Conservation (phyloP, 2,888 invertebrate species). For the Crossocerus cetratus region DNA sequence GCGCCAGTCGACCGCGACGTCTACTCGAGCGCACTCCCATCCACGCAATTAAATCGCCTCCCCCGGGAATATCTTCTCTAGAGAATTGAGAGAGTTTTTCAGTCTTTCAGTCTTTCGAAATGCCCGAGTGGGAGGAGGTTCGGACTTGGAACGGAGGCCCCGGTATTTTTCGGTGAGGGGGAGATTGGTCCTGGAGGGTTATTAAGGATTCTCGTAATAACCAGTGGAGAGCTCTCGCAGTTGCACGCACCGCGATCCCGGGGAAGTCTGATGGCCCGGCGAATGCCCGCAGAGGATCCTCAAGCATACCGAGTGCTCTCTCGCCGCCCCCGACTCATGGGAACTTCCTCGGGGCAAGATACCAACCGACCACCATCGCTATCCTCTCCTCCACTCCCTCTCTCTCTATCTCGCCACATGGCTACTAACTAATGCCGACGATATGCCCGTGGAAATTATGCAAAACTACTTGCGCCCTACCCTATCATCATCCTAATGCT, state of each 20-base stretch:
- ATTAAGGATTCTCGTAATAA: slow-evolving; percentile 62
- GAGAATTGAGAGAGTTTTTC: too few species aligned
- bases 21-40: too few species aligned
- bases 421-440: too few species aligned
- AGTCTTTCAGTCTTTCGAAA: too few species aligned
- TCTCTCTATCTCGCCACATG: background rate
- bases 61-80: too few species aligned
- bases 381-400: background rate
- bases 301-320: slow-evolving; percentile 47
- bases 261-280: slow-evolving; percentile 52
- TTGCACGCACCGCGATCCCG: slow-evolving; percentile 60
- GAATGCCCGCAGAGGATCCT: slow-evolving; percentile 51
- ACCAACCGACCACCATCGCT: slow-evolving; percentile 24
- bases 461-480: too few species aligned
- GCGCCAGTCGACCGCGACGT: too few species aligned
- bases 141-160: too few species aligned
- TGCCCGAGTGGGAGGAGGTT: too few species aligned
- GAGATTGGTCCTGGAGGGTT: slow-evolving; percentile 23
- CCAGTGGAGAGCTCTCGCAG: slow-evolving; percentile 53
- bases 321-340: slow-evolving; percentile 72
- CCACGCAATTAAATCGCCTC: too few species aligned
- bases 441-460: too few species aligned
- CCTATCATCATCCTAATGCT: too few species aligned
- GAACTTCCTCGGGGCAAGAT: slow-evolving; percentile 66
- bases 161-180: slow-evolving; percentile 8